Conservation (phyloP, 2,888 invertebrate species). For the Nymphalis urticae region DNA sequence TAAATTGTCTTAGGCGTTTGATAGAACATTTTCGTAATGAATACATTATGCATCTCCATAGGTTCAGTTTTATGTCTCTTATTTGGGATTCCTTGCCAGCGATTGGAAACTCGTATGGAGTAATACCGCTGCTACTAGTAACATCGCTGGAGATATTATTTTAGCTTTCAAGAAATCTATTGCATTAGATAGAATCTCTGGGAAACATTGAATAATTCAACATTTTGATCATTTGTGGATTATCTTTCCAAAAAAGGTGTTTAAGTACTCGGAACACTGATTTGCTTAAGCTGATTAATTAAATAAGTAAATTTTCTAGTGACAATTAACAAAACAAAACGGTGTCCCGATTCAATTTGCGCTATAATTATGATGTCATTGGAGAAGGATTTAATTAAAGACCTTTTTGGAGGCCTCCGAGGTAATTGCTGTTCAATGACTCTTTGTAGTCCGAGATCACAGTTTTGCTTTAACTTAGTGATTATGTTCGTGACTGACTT, state of each 20-base stretch:
- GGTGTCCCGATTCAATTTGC: conserved; percentile 75
- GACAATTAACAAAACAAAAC: conserved; percentile 76
- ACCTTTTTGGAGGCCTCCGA: conserved; percentile 73
- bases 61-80: no score
- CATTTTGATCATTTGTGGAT: not conserved
- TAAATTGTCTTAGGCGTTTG: no score
- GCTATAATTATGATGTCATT: conserved; percentile 80
- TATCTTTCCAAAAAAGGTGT: not conserved
- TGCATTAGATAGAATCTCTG: no score
- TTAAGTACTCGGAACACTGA: conserved; percentile 28
- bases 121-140: no score
- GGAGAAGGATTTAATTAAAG: conserved; percentile 82
- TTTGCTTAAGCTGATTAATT: conserved; percentile 60
- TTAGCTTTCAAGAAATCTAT: no score
- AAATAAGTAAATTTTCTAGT: conserved; percentile 66
- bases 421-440: conserved; percentile 80
- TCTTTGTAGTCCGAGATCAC: conserved; percentile 75
- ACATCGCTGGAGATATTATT: no score
- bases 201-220: no score
- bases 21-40: no score
- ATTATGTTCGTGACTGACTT: conserved; percentile 58
- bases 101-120: no score
- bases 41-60: no score
- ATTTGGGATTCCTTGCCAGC: no score
- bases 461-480: conserved; percentile 61